A percentile compares a stretch with the other conserved stretches of the same genome.
Conservation (phyloP, 1,140 invertebrate genomes). For the Popillia japonica region DNA sequence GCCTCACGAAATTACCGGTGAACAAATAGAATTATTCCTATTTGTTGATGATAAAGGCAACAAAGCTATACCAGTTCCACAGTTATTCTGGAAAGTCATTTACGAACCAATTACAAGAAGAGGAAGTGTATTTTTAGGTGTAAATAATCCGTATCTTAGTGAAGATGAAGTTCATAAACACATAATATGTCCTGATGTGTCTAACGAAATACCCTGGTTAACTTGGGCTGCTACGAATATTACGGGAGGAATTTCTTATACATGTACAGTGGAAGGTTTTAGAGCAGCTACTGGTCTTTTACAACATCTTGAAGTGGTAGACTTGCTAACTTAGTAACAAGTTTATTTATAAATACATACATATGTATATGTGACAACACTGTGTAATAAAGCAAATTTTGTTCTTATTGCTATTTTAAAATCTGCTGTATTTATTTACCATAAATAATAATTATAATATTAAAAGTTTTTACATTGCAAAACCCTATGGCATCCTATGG, state of each 20-base stretch:
- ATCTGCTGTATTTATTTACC: no score
- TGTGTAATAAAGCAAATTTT: no score
- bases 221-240: conserved; percentile 59
- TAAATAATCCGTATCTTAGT: conserved; percentile 69
- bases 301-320: not conserved
- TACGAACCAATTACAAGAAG: conserved; percentile 63
- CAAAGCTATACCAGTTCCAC: conserved; percentile 62
- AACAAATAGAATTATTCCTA: conserved; percentile 61
- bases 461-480: no score
- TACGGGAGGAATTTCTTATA: not conserved
- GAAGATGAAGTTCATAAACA: conserved; percentile 55
- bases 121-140: conserved; percentile 68
- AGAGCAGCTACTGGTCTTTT: conserved; percentile 2
- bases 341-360: no score
- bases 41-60: conserved; percentile 59
- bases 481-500: no score
- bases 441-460: no score
- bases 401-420: no score
- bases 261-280: not conserved
- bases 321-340: not conserved
- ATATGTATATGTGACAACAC: no score
- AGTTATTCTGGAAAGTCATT: conserved; percentile 70
- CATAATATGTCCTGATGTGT: conserved; percentile 67
- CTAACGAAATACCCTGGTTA: conserved; percentile 64
- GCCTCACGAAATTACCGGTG: conserved; percentile 57